A percentile compares a stretch with the other conserved stretches of the same genome.
phyloP scores from a whole-genome alignment of 1,140 invertebrate species.

The Atopsyche davidsoni region DNA sequence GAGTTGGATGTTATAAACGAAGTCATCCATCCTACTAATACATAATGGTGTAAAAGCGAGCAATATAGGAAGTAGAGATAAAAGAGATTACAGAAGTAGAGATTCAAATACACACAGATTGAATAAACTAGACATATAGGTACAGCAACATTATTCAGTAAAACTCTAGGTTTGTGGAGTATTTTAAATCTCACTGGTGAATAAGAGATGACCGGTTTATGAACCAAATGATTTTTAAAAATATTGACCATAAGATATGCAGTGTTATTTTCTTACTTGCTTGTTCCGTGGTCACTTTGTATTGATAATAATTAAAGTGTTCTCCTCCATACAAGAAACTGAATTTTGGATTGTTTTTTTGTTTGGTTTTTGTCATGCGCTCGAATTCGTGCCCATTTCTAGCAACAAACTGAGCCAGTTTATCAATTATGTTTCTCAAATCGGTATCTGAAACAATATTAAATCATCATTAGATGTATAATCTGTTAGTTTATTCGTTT shows the following conservation, averaged over 20 bases:
- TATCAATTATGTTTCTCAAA: conserved; percentile 94
- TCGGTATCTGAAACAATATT: conserved; percentile 72
- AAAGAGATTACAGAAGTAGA: too few relatives aligned
- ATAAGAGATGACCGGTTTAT: conserved; percentile 2
- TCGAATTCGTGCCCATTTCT: conserved; percentile 98
- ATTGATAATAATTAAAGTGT: conserved; percentile 94
- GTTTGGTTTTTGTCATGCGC: conserved; percentile 96
- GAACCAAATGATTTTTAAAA: conserved; percentile 1
- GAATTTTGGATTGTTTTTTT: conserved; percentile 96
- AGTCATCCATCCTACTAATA: too few relatives aligned
- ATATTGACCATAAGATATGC: background rate
- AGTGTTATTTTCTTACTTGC: conserved; percentile 61
- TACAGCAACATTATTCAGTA: too few relatives aligned
- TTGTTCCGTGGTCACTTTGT: conserved; percentile 87
- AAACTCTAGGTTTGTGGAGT: background rate
- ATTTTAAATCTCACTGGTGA: background rate
- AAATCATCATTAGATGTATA: conserved; percentile 2
- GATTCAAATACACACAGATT: too few relatives aligned
- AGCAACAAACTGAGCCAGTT: conserved; percentile 96
- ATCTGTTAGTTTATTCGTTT: conserved; percentile 6
- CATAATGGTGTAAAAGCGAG: too few relatives aligned
- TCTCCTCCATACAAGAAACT: conserved; percentile 95
- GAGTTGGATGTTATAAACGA: too few relatives aligned
- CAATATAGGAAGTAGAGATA: too few relatives aligned
- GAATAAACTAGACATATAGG: too few relatives aligned